These are phyloP conservation scores for Tragelaphus strepsiceros DNA, from an alignment of 2,113 vertebrate species.

Conservation along the genomic window DNA sequence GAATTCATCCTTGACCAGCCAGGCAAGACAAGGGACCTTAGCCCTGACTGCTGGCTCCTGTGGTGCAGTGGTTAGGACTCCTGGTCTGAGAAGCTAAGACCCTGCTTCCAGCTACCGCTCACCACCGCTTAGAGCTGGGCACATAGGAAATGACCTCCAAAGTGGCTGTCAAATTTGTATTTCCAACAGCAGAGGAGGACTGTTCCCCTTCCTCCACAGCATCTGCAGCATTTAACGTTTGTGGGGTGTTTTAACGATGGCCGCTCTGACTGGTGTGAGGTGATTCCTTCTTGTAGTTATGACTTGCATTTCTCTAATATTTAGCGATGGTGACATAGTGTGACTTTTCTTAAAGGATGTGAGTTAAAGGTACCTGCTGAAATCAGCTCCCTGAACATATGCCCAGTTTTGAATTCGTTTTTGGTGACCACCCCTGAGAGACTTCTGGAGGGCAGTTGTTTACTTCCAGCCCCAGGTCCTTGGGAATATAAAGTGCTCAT, in stretches of 20 bases:
- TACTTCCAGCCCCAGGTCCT: not conserved
- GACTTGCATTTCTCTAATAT: not conserved
- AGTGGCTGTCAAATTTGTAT: not conserved
- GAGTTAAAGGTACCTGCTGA: not conserved
- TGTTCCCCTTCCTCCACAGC: not conserved
- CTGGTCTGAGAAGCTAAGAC: too few relatives aligned
- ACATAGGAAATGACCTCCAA: not conserved
- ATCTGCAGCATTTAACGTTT: not conserved
- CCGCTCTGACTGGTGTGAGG: fast-evolving
- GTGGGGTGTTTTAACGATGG: not conserved
- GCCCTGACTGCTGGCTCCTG: too few relatives aligned
- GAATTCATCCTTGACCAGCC: too few relatives aligned
- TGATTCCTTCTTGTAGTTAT: not conserved
- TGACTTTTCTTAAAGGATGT: not conserved
- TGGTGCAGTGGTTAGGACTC: too few relatives aligned
- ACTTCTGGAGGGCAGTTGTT: not conserved
- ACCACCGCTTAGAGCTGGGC: too few relatives aligned
- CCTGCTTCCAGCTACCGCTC: too few relatives aligned
- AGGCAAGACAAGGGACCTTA: too few relatives aligned
- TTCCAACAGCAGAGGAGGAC: not conserved
- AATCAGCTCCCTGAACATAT: not conserved
- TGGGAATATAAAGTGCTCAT: not conserved
- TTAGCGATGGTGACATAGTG: not conserved
- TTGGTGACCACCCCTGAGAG: not conserved
- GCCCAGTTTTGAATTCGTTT: not conserved